Base-by-base conservation (phyloP, 1,140 invertebrate genomes). In the Pseudomyrmex cubaensis region DNA sequence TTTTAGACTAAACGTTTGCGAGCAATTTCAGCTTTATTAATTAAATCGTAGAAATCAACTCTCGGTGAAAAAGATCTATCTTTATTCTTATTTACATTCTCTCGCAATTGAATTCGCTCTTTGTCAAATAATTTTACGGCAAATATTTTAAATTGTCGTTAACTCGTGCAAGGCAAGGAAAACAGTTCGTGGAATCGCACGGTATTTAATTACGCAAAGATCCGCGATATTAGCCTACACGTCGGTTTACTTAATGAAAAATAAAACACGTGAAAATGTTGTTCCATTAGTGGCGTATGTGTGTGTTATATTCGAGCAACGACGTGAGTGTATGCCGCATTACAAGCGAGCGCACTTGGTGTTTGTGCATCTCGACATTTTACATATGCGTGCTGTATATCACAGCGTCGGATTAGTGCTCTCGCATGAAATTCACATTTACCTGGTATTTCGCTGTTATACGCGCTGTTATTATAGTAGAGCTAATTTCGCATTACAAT, bases 321-420 rank as follows among this genome's bases (percentile, higher is more conserved):
- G 35, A 35, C 10, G 48, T 17, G n/a, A 48, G n/a, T 46, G 9
- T 46, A 8, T 17, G 4, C 7, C n/a, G 9, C n/a, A n/a, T 50
- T 66, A 20, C 12, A 66, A 66, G 0, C 9, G 5, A 50, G n/a
- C 20, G 12, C 13, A 17, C 1, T 48, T 15, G 17, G n/a, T n/a
- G 48, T 20, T 15, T 48, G 44, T 22, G 10, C 15, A 7, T 64
- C 48, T 10, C 44, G n/a, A 20, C 9, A 66, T 66, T 66, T 66
- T 66, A 50, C 63, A 66, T 66, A 50, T 20, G 63, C 20, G 48
- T 20, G 44, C 44, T 66, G 48, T 66, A 66, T 50, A 20, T 66
- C 44, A 66, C 63, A 46, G 46, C 48, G 35, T 35, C 35, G 20
- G 3, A 66, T 48, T 13, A 66, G n/a, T 17, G 3, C 15, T 64